Conservation (phyloP, 1,140 invertebrate species). For the Lepidotrigona ventralis region DNA sequence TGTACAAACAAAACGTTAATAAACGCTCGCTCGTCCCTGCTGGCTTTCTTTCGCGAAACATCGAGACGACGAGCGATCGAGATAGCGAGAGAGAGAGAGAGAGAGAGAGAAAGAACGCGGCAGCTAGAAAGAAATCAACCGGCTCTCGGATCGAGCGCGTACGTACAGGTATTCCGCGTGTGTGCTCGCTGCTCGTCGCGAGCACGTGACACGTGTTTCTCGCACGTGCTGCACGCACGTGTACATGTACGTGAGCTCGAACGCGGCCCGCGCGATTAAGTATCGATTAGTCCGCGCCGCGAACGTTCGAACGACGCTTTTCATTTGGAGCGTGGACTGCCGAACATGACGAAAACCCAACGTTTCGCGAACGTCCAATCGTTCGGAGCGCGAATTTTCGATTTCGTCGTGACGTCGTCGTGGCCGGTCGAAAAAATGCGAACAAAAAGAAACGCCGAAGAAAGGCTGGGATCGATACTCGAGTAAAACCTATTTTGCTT, state of each 20-base stretch:
- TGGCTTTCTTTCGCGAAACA: constrained; percentile 25
- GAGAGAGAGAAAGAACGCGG: too few species aligned
- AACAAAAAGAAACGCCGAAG: background rate
- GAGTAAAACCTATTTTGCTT: constrained; percentile 19
- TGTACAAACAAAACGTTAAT: constrained; percentile 71
- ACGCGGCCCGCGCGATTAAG: constrained; percentile 31
- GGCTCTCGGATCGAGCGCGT: constrained; percentile 17
- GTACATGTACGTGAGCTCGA: constrained; percentile 40
- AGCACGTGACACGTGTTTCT: constrained; percentile 42
- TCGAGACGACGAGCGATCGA: background rate
- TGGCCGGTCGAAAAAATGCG: background rate
- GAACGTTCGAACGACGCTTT: constrained; percentile 26
- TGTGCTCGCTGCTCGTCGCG: background rate
- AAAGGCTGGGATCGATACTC: background rate
- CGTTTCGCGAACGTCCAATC: background rate
- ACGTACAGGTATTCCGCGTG: constrained; percentile 18
- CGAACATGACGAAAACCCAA: background rate
- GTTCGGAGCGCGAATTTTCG: background rate
- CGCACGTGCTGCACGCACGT: constrained; percentile 46
- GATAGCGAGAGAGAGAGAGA: too few species aligned
- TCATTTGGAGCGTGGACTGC: background rate
- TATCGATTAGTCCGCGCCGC: constrained; percentile 31
- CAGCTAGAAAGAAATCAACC: constrained; percentile 33
- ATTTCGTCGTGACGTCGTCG: too few species aligned
- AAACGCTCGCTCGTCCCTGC: constrained; percentile 46